A percentile compares a stretch with the other conserved stretches of the same genome.
phyloP scores from a whole-genome alignment of 2,888 invertebrate genomes.

The Escarpia spicata region DNA sequence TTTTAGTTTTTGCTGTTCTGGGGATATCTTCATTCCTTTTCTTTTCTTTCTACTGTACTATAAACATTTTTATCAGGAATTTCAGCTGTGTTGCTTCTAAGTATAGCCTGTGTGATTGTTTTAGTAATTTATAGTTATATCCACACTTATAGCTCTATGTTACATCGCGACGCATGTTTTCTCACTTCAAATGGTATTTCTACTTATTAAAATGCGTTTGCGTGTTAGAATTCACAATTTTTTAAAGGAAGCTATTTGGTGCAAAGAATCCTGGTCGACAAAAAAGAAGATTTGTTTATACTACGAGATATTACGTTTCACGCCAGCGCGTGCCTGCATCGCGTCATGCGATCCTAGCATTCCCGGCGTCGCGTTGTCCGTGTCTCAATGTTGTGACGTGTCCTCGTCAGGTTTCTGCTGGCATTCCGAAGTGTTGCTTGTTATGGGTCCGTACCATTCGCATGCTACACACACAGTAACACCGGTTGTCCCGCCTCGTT shows the following conservation, averaged over 20 bases:
- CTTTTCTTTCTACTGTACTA: no score
- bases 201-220: neutral
- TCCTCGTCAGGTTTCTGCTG: neutral
- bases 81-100: no score
- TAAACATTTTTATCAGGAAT: no score
- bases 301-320: neutral
- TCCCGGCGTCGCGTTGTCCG: neutral
- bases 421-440: neutral
- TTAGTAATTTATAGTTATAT: no score
- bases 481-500: neutral
- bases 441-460: neutral
- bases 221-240: neutral
- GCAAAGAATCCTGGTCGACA: neutral
- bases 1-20: no score
- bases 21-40: no score
- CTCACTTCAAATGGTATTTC: neutral
- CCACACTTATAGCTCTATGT: no score
- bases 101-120: no score
- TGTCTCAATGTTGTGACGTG: neutral
- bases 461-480: neutral
- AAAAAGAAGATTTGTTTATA: neutral
- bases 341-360: neutral
- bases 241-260: neutral
- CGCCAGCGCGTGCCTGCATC: neutral
- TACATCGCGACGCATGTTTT: neutral